Base-by-base conservation (phyloP, 2,888 invertebrate genomes). In the Hirtodrosophila alboralis region DNA sequence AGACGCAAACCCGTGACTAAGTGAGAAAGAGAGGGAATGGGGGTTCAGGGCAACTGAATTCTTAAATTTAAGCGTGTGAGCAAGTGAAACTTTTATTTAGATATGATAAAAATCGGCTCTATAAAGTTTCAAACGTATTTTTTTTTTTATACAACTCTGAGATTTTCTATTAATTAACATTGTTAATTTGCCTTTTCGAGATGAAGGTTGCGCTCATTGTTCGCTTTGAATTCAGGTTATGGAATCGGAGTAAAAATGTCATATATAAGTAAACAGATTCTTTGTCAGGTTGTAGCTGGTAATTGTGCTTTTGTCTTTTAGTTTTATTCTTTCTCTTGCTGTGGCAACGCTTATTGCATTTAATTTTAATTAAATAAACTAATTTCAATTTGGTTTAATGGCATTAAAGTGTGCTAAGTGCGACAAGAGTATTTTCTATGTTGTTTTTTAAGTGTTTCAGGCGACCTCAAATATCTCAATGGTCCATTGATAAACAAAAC, bases 91-190 rank as follows among this genome's bases (percentile, higher is more conserved):
- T 80, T n/a, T 74, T 56, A 70, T 62, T 63, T 57, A 77, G 67
- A 61, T 61, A 73, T 79, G 84, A 77, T 83, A 62, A 83, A n/a
- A 72, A 83, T 79, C 81, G 56, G 37, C 43, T 53, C 7, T 8
- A 8, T 8, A 23, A 49, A 52, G 49, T 38, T 12, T 41, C 36
- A 52, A 27, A 10, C 16, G 30, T 43, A 10, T 30, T n/a, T 36
- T 3, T 34, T 1, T 61, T 7, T 56, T 6, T 49, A 12, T 51
- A 30, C 47, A 31, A 44, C 53, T 62, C 41, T 58, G 51, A 65
- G 67, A 60, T 76, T 84, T 83, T 74, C 66, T 83, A 83, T 85
- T 81, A 76, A 83, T 83, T 85, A 79, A 78, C 76, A 79, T 83
- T 84, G 80, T 79, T 80, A 84, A 75, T 78, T 81, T 63, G 63